A percentile compares a stretch with the other conserved stretches of the same genome.
Conservation (phyloP, 2,113 vertebrate genomes). For the Dipodomys ordii region DNA sequence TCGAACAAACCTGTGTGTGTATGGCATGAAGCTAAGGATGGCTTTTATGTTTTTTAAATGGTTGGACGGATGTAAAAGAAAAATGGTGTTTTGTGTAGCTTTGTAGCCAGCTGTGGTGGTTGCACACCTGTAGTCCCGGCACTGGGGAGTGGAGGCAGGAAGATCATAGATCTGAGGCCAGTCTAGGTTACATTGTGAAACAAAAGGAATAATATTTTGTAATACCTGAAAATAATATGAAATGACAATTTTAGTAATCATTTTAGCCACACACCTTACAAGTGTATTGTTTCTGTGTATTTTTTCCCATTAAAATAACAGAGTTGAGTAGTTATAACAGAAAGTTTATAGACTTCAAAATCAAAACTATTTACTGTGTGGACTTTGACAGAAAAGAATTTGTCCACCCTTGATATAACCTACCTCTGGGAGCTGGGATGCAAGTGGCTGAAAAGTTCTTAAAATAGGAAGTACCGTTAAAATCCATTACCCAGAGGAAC, state of each 20-base stretch:
- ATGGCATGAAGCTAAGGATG: background rate
- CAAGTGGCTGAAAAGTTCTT: conserved; percentile 12
- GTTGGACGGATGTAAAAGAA: background rate
- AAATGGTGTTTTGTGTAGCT: conserved; percentile 21
- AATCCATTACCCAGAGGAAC: conserved; percentile 48
- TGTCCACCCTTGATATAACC: background rate
- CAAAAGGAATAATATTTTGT: conserved; percentile 14
- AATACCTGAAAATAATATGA: background rate
- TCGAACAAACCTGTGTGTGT: background rate
- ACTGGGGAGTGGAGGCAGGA: too few relatives aligned
- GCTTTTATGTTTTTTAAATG: conserved; percentile 51
- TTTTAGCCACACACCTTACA: background rate
- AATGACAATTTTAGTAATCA: conserved; percentile 2
- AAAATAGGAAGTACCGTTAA: background rate
- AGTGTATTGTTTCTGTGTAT: background rate
- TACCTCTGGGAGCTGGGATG: background rate
- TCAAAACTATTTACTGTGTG: background rate
- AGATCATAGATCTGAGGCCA: too few relatives aligned
- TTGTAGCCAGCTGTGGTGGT: too few relatives aligned
- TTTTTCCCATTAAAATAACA: background rate
- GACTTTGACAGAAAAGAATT: background rate
- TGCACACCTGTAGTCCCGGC: too few relatives aligned
- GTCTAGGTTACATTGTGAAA: too few relatives aligned
- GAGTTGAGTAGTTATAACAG: background rate
- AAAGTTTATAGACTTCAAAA: background rate